Conservation (phyloP, 2,888 invertebrate genomes). For the Chamaedrilus cognettii region DNA sequence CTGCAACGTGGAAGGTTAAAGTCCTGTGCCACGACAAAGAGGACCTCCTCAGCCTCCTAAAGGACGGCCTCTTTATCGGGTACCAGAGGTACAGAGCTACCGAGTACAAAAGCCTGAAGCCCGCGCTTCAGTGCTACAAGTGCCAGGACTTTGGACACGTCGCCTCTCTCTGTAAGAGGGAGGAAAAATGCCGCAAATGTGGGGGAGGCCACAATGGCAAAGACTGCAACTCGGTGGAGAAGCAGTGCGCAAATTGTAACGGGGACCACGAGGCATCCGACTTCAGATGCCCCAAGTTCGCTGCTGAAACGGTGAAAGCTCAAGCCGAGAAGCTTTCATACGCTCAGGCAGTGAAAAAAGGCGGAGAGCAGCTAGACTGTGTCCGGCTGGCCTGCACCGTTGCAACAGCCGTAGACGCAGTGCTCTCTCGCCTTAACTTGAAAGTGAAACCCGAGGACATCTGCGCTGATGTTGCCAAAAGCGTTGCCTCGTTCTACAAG, state of each 20-base stretch:
- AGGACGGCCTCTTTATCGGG: conserved; percentile 1
- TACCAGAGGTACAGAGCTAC: background rate
- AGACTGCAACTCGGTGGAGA: background rate
- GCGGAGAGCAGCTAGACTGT: background rate
- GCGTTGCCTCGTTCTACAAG: background rate
- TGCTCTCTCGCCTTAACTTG: background rate
- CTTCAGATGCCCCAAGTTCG: background rate
- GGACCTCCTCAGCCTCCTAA: background rate
- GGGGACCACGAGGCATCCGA: conserved; percentile 2
- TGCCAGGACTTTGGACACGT: conserved; percentile 4
- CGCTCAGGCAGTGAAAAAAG: background rate
- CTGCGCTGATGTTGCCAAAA: background rate
- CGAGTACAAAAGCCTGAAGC: background rate
- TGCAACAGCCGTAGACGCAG: background rate
- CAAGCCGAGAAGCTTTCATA: background rate
- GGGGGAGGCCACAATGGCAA: background rate
- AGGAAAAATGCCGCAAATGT: background rate
- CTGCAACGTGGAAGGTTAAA: conserved; percentile 3
- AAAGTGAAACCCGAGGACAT: background rate
- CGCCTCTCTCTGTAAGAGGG: background rate
- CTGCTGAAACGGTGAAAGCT: background rate
- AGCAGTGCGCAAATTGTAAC: background rate
- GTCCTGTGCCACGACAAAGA: background rate
- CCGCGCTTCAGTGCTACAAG: conserved; percentile 3
- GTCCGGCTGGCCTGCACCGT: background rate